Conservation (phyloP, 2,888 invertebrate species). For the Acanthopleura granulata region DNA sequence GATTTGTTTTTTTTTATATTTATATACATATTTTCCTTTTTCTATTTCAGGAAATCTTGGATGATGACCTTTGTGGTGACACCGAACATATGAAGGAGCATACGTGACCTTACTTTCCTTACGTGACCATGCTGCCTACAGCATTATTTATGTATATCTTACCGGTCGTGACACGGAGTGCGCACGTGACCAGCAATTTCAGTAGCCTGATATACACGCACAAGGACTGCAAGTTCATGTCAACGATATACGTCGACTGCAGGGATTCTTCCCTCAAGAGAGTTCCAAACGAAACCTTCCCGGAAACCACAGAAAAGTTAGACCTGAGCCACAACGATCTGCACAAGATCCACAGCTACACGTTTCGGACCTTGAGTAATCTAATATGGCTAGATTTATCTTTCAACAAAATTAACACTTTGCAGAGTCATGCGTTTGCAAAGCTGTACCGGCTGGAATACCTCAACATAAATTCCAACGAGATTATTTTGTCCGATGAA, state of each 20-base stretch:
- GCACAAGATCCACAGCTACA: neutral
- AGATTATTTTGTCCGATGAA: neutral
- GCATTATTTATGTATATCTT: no score
- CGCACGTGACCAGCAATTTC: no score
- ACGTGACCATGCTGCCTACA: no score
- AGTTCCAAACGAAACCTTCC: constrained; percentile 8
- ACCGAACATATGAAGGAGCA: no score
- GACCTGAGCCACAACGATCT: neutral
- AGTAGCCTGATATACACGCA: no score
- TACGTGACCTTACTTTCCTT: no score
- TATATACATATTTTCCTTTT: no score
- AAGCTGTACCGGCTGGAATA: neutral
- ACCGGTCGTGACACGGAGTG: no score
- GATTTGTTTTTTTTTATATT: no score
- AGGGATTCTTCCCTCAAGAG: neutral
- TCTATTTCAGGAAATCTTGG: no score
- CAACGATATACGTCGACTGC: neutral
- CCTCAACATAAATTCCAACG: neutral
- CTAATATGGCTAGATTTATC: neutral
- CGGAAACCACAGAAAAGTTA: neutral
- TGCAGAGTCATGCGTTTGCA: neutral
- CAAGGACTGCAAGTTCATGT: no score
- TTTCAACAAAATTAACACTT: neutral
- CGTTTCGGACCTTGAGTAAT: neutral
- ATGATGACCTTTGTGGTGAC: no score